Conservation (phyloP, 2,797 vertebrate species). For the Garrulus glandarius region DNA sequence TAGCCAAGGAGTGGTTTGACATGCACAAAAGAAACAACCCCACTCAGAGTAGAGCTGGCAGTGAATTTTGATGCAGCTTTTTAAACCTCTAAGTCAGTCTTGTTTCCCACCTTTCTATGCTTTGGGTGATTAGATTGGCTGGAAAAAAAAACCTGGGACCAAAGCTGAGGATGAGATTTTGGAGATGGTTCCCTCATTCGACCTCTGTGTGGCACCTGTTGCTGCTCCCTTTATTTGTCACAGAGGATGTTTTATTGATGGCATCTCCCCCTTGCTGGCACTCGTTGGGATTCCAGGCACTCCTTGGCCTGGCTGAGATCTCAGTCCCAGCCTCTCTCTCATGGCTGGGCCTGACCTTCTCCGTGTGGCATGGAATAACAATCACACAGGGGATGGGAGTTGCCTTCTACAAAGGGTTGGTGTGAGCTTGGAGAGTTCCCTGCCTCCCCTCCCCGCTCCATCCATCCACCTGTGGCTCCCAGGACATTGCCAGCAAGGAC, state of each 20-base stretch:
- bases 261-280: background rate
- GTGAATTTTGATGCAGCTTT: background rate
- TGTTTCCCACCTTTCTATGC: background rate
- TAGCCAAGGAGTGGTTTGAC: background rate
- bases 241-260: background rate
- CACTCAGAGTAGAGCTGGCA: background rate
- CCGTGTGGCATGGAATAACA: background rate
- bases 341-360: background rate
- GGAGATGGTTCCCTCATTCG: background rate
- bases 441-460: fast-evolving
- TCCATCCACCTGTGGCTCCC: fast-evolving
- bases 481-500: background rate
- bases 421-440: background rate
- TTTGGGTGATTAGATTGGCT: background rate
- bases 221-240: background rate
- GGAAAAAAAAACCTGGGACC: background rate
- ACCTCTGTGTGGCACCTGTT: background rate
- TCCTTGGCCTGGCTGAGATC: background rate
- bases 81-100: background rate
- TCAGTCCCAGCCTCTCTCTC: background rate
- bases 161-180: background rate
- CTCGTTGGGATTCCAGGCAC: background rate
- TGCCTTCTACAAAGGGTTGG: background rate
- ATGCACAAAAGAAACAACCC: background rate
- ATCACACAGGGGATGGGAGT: background rate